These are phyloP conservation scores for Lophotis ruficrista DNA, from an alignment of 2,113 vertebrate genomes.

Conservation along the genomic window DNA sequence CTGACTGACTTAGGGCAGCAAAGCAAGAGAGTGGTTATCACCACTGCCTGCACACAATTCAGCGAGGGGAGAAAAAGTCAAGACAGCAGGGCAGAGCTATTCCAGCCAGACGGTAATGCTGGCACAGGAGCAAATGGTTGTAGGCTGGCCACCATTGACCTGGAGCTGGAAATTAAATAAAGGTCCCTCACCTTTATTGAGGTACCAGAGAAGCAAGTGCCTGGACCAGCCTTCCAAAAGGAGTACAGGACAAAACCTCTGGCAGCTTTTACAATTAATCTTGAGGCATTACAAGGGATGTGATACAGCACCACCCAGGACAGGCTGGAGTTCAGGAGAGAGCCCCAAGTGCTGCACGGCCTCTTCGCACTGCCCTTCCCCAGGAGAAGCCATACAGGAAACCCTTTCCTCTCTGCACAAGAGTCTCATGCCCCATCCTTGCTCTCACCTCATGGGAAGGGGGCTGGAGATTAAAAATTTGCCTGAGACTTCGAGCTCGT, in stretches of 20 bases:
- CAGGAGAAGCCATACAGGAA: background rate
- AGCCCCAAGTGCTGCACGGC: background rate
- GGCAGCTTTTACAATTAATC: background rate
- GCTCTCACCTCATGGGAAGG: background rate
- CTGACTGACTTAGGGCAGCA: background rate
- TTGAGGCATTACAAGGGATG: background rate
- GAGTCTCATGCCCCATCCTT: rapidly evolving
- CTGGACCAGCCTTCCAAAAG: background rate
- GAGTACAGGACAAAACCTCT: background rate
- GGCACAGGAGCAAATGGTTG: background rate
- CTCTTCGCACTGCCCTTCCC: background rate
- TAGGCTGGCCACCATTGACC: background rate
- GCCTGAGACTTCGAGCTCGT: background rate
- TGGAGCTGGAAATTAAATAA: background rate
- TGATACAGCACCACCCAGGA: background rate
- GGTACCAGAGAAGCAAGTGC: background rate
- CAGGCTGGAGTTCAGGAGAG: background rate
- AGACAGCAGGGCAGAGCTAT: background rate
- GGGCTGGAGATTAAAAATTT: rapidly evolving
- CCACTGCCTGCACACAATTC: background rate
- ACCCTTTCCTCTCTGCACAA: rapidly evolving
- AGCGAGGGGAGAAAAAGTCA: background rate
- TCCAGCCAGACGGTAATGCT: rapidly evolving
- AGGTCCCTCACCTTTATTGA: background rate
- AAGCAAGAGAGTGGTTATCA: background rate